Conservation (phyloP, 2,113 vertebrate species). For the Eurystomus gularis region DNA sequence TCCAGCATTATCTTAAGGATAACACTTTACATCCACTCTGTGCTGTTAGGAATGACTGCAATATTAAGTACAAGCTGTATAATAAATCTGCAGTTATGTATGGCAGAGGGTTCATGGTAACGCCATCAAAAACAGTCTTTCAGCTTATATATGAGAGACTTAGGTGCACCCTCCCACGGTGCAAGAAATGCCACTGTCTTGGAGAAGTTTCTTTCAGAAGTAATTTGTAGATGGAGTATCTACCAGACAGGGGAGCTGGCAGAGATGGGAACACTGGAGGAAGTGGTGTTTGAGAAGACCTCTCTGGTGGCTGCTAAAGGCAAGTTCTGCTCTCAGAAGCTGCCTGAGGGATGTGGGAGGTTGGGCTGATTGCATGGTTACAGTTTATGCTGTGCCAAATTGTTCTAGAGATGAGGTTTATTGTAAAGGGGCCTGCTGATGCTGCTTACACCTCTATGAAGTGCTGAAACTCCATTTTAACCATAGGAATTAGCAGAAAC, state of each 20-base stretch:
- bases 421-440: neutral
- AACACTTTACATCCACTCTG: neutral
- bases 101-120: neutral
- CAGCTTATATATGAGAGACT: fast-evolving
- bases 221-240: neutral
- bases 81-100: neutral
- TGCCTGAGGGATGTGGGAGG: neutral
- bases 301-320: neutral
- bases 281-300: neutral
- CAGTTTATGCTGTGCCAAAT: neutral
- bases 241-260: neutral
- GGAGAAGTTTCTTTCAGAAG: neutral
- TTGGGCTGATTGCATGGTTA: neutral
- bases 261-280: neutral
- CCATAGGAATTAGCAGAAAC: neutral
- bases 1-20: neutral
- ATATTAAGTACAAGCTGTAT: neutral
- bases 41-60: neutral
- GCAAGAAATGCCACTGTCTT: neutral
- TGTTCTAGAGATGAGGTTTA: neutral
- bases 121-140: neutral
- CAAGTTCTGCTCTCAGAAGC: neutral
- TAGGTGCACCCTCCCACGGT: neutral
- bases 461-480: neutral
- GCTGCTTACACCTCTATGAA: neutral